Evolutionary conservation across 1,140 invertebrate genomes (phyloP).

Genomic region (Zaprionus gabonicus): DNA sequence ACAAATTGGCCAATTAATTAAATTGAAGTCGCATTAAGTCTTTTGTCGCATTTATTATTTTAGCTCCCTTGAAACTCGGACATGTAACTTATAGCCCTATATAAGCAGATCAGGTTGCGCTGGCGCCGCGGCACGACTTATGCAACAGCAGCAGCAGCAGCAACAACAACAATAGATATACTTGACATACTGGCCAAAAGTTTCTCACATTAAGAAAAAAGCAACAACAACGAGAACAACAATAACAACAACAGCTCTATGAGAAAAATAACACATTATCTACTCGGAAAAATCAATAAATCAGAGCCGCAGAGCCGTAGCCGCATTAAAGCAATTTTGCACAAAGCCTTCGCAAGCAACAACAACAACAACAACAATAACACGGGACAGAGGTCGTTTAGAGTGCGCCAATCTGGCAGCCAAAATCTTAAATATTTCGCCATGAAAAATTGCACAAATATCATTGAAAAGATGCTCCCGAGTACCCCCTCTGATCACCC

Average conservation of each 20-base stretch:
- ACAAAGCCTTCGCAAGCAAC: slow-evolving; percentile 45
- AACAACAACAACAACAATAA: background rate
- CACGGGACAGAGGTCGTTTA: slow-evolving; percentile 35
- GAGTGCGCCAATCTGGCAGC: slow-evolving; percentile 50
- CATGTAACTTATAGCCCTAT: slow-evolving; percentile 35
- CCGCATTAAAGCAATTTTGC: slow-evolving; percentile 23
- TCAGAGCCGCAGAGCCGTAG: slow-evolving; percentile 51
- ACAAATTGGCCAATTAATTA: slow-evolving; percentile 10
- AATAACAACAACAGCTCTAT: slow-evolving; percentile 52
- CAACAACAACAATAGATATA: slow-evolving; percentile 53
- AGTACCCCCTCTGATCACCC: background rate
- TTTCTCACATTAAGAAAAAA: slow-evolving; percentile 74
- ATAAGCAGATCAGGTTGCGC: slow-evolving; percentile 51
- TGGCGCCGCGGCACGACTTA: slow-evolving; percentile 37
- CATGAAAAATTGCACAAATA: slow-evolving; percentile 71
- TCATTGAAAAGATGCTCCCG: slow-evolving; percentile 52
- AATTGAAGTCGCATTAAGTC: slow-evolving; percentile 62
- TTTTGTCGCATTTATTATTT: slow-evolving; percentile 11
- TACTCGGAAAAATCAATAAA: slow-evolving; percentile 78
- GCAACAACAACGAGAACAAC: slow-evolving; percentile 39
- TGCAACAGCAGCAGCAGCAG: slow-evolving; percentile 44
- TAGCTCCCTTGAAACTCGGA: slow-evolving; percentile 2
- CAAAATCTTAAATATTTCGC: slow-evolving; percentile 63
- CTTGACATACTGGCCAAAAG: slow-evolving; percentile 69
- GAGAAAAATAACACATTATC: slow-evolving; percentile 83